Conservation (phyloP, 37 sponge, comb jelly and placozoan genomes). For the Tethya wilhelma region DNA sequence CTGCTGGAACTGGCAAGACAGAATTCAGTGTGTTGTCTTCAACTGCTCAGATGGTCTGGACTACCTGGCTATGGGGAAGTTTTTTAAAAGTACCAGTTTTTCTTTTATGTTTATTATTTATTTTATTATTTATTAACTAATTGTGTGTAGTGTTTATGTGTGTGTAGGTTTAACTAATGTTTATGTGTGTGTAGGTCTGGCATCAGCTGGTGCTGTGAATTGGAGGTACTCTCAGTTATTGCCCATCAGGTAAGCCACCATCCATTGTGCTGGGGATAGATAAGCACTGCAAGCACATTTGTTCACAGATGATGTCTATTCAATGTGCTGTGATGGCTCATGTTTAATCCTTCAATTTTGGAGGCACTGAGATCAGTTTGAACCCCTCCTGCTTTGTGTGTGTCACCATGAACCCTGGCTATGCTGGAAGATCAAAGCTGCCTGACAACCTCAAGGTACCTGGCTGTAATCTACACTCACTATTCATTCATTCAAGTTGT, state of each 20-base stretch:
- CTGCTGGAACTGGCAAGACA: constrained; percentile 95
- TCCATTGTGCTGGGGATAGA: neutral
- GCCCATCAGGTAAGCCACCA: constrained; percentile 77
- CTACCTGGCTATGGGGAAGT: constrained; percentile 99
- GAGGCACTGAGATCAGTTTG: constrained; percentile 89
- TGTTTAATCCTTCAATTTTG: constrained; percentile 87
- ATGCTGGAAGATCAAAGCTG: constrained; percentile 98
- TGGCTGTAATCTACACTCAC: neutral
- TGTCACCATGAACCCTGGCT: constrained; percentile 99
- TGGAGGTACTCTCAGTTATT: constrained; percentile 92
- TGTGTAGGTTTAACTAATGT: neutral
- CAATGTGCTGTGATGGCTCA: constrained; percentile 93
- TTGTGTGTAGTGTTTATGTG: neutral
- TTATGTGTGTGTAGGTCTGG: neutral
- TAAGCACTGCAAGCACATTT: too few relatives aligned
- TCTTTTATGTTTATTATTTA: constrained; percentile 41
- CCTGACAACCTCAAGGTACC: constrained; percentile 97
- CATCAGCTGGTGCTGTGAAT: too few relatives aligned
- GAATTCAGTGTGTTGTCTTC: constrained; percentile 98
- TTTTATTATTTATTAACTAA: neutral
- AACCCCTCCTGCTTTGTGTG: constrained; percentile 93
- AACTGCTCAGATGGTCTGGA: constrained; percentile 99
- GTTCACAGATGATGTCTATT: constrained; percentile 96
- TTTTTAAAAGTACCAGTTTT: too few relatives aligned
- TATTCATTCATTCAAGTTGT: neutral